A percentile compares a stretch with the other conserved stretches of the same genome.
phyloP scores from a whole-genome alignment of 2,113 vertebrate species.

The Columba janthina region DNA sequence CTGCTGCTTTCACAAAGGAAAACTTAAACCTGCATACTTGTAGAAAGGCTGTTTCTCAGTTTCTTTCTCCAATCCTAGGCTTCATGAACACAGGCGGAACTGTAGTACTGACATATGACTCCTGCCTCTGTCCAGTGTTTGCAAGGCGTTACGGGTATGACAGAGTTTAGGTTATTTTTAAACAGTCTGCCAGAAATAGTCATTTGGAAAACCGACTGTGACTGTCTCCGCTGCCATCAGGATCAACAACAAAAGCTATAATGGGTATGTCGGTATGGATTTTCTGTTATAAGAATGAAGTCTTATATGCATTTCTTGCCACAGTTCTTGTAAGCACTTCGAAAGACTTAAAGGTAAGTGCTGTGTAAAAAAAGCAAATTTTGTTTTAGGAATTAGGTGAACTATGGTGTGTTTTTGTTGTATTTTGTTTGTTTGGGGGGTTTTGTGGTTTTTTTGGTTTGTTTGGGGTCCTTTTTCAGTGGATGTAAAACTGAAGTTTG shows the following conservation, averaged over 20 bases:
- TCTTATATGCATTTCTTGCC: background rate
- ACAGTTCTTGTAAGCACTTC: background rate
- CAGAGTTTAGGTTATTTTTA: conserved; percentile 59
- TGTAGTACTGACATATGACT: background rate
- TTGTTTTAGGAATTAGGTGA: too few relatives aligned
- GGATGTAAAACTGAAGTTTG: background rate
- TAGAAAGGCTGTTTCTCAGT: background rate
- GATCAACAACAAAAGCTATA: background rate
- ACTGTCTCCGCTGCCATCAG: background rate
- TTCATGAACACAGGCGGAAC: background rate
- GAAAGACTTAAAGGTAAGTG: background rate
- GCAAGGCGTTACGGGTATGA: background rate
- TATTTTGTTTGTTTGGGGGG: too few relatives aligned
- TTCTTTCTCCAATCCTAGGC: background rate
- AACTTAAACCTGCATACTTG: background rate
- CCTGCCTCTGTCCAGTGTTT: background rate
- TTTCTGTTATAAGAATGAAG: background rate
- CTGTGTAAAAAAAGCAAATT: background rate
- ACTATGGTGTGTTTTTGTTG: too few relatives aligned
- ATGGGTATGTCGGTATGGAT: background rate
- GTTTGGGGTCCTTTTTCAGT: background rate
- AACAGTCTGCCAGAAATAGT: conserved; percentile 6
- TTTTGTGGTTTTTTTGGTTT: too few relatives aligned
- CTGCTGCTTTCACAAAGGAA: background rate
- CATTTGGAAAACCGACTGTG: background rate